Base-by-base conservation (phyloP, 2,797 vertebrate genomes). In the Natrix natrix region DNA sequence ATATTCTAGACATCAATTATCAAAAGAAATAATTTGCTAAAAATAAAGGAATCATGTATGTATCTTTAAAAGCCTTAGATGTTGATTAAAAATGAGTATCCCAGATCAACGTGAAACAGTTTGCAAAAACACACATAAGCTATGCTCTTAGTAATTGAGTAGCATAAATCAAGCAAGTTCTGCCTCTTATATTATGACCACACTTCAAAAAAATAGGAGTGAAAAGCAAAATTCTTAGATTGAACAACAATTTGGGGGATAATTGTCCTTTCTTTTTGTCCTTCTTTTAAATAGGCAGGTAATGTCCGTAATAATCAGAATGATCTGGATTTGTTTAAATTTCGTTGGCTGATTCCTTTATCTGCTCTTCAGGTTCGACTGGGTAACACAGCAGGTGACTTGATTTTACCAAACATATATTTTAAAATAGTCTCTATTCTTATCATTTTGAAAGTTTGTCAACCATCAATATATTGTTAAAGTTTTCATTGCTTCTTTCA, bases 281-380 rank as follows among this genome's bases (percentile, higher is more conserved):
- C 5, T 66, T n/a, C 32, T 83, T 48, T 48, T 48, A 24, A 83
- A 83, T 94, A 98, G 97, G 97, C 99, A 97, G 94, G 98, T 1
- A 98, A 97, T 93, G 97, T 98, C 89, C 99, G 99, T 37, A 98
- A 98, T 95, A 97, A 96, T 96, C 98, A 99, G 1, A 98, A 98
- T 55, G 99, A 99, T 94, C 94, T 98, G 93, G 99, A 99, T 96
- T 98, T 98, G 0, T 99, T 99, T 95, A 99, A 99, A 96, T 99
- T 99, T 96, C 98, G 99, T 37, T 99, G 99, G 99, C 96, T 99
- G 96, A 98, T 99, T 97, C 99, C 99, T 87, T 97, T 99, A 95
- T 99, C 99, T 0, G 98, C 99, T 0, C 98, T 99, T 97, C 99
- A 99, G 95, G 99, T 99, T 96, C 97, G 99, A 92, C 97, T 99